A percentile compares a stretch with the other conserved stretches of the same genome.
phyloP scores from a whole-genome alignment of 2,113 vertebrate species.

The Oreochromis tanganicae region DNA sequence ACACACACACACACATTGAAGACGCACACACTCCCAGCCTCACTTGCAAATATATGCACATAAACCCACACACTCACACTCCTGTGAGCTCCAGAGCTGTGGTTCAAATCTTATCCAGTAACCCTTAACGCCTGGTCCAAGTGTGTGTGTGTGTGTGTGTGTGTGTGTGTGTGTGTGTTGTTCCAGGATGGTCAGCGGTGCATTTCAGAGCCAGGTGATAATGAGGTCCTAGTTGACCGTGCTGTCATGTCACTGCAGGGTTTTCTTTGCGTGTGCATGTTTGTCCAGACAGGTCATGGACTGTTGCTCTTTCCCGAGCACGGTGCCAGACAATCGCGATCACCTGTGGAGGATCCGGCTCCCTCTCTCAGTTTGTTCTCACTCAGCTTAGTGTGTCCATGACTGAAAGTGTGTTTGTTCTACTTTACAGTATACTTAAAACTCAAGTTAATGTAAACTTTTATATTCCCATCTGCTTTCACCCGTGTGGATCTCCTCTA shows the following conservation, averaged over 20 bases:
- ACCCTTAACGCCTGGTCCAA: slow-evolving; percentile 18
- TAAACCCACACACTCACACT: slow-evolving; percentile 11
- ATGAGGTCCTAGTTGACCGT: slow-evolving; percentile 30
- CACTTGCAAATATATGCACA: slow-evolving; percentile 20
- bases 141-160: background rate
- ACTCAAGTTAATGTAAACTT: background rate
- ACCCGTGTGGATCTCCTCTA: background rate
- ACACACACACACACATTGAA: background rate
- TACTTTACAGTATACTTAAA: background rate
- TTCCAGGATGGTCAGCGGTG: slow-evolving; percentile 4
- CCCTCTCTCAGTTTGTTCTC: background rate
- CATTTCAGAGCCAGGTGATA: slow-evolving; percentile 44
- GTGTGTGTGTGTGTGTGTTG: background rate
- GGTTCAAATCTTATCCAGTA: slow-evolving; percentile 36
- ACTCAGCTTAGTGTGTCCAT: background rate
- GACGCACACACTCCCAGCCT: background rate
- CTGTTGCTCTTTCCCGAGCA: slow-evolving; percentile 30
- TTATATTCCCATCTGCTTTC: background rate
- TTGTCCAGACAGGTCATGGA: slow-evolving; percentile 43
- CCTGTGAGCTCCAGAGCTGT: background rate
- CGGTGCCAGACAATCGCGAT: slow-evolving; percentile 11
- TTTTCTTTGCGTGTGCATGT: background rate
- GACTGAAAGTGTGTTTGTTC: background rate
- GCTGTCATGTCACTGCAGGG: slow-evolving; percentile 8
- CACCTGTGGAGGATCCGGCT: slow-evolving; percentile 28